Evolutionary conservation across 2,797 vertebrate genomes (phyloP), one percentile per base, ranked within the genome.

Genomic region (Rhinatrema bivittatum): DNA sequence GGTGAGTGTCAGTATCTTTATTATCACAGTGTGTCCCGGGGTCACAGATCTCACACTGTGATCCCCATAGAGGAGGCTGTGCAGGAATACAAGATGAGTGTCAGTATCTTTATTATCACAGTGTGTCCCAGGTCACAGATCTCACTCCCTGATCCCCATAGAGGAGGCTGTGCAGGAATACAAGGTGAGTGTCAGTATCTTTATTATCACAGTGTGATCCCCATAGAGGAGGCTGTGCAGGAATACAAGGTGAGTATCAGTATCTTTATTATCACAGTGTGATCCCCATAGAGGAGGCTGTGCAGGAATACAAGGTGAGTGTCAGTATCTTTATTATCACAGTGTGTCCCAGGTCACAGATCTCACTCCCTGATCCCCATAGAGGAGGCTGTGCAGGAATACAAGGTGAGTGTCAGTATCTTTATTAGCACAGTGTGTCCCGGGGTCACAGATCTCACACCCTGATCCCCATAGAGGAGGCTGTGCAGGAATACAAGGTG

Each of bases 41-140:
- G n/a, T n/a, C n/a, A n/a, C n/a, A n/a, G n/a, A n/a, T n/a, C n/a
- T n/a, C n/a, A n/a, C n/a, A n/a, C n/a, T n/a, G n/a, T n/a, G n/a
- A n/a, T n/a, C n/a, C n/a, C n/a, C n/a, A 64, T 69, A 1, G 62
- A 63, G 10, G 70, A 74, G 31, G 70, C 70, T 1, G 62, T 68
- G 22, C 68, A 65, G 14, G 70, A 74, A 20, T 62, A 65, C 25
- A 63, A 71, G 68, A 68, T 74, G 40, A 61, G 60, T 9, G 9
- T 9, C 22, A 24, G 11, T 24, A 23, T n/a, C 10, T 12, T 13
- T 11, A 20, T 18, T 30, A n/a, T n/a, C 32, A 57, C 71, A 32
- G 65, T 71, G 24, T 74, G 70, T 10, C 70, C 71, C 50, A 64
- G 66, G 34, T n/a, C n/a, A n/a, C n/a, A n/a, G n/a, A n/a, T n/a